Conservation (phyloP, 2,113 vertebrate species). For the Leptosomus discolor region DNA sequence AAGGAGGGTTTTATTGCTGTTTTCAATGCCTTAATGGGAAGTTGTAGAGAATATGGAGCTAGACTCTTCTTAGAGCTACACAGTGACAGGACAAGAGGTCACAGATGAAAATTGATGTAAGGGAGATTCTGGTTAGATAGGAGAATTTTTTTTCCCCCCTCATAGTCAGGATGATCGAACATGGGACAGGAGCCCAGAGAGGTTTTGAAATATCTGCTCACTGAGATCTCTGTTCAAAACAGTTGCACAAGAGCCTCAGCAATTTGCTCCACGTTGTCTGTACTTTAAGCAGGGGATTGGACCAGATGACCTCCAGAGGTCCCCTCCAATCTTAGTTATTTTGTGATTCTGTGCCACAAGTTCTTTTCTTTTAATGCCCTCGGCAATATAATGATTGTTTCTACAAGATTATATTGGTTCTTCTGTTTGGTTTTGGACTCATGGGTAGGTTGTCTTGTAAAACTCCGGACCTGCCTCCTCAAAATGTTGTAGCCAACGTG, state of each 20-base stretch:
- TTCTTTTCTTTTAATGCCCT: not conserved
- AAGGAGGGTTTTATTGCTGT: not conserved
- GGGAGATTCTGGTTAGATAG: not conserved
- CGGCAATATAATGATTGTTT: fast-evolving
- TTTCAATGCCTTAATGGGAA: not conserved
- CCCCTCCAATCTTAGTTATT: not conserved
- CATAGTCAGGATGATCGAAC: not conserved
- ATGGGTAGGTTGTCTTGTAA: not conserved
- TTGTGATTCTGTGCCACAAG: not conserved
- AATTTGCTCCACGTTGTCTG: not conserved
- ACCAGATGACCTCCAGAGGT: not conserved
- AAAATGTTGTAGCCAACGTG: not conserved
- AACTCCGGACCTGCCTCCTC: not conserved
- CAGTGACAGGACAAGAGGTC: not conserved
- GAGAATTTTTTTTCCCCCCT: not conserved
- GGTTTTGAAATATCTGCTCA: not conserved
- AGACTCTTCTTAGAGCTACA: not conserved
- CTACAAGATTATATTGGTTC: not conserved
- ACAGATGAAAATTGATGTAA: not conserved
- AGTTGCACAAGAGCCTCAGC: not conserved
- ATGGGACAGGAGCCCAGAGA: not conserved
- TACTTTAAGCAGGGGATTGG: not conserved
- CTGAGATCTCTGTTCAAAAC: not conserved
- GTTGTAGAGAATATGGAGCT: not conserved
- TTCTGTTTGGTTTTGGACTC: not conserved